Conservation (phyloP, 2,113 vertebrate species). For the Myrmophylax atrothorax region DNA sequence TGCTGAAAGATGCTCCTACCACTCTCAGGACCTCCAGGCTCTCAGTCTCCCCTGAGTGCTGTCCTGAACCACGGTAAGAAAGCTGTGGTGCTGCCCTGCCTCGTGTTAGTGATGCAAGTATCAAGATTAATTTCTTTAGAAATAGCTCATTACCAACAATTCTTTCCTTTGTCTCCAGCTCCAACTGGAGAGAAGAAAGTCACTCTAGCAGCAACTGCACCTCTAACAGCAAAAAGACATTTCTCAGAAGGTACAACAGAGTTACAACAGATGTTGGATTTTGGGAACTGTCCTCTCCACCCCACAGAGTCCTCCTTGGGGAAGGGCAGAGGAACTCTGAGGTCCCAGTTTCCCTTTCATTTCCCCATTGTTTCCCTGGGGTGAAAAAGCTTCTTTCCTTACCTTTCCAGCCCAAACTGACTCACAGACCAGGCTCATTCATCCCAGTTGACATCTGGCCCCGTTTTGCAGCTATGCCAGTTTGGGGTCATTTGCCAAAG, state of each 20-base stretch:
- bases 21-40: neutral
- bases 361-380: neutral
- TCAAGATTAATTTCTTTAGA: neutral
- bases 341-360: neutral
- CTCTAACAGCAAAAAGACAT: neutral
- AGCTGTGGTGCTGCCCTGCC: neutral
- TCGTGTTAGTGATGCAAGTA: neutral
- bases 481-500: neutral
- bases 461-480: neutral
- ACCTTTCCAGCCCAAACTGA: neutral
- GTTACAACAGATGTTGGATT: neutral
- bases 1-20: neutral
- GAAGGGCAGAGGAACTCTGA: neutral
- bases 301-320: neutral
- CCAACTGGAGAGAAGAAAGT: neutral
- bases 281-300: neutral
- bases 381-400: neutral
- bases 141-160: neutral
- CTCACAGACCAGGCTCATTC: neutral
- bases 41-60: neutral
- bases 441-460: neutral
- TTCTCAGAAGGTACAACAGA: neutral
- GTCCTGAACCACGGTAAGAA: neutral
- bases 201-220: neutral
- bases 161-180: neutral